Base-by-base conservation (phyloP, 1,140 invertebrate species). In the Drosophila baimaii region DNA sequence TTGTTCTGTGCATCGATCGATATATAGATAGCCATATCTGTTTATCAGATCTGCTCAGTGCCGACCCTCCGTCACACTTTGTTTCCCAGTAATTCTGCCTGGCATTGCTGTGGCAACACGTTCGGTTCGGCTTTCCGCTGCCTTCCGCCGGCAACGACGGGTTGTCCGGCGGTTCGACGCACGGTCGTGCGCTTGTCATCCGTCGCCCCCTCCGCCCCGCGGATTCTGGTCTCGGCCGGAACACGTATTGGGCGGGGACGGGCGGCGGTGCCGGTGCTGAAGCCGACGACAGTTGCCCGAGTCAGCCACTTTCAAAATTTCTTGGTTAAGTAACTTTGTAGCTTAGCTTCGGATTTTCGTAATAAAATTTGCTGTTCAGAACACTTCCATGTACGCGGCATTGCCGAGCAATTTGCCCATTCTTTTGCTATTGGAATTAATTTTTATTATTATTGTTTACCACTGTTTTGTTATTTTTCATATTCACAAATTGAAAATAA, bases 271-370 rank as follows among this genome's bases (percentile, higher is more conserved):
- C 74, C 80, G 51, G 65, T 86, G 88, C 73, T 75, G 90, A 91
- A 90, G 84, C 90, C 79, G 81, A 77, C 88, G 77, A 86, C 88
- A 84, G 82, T 90, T 90, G 88, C 81, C 90, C 90, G 80, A 80
- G 88, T 91, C 88, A 83, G 88, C 85, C 90, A 86, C 90, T 91
- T 89, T 91, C 90, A 91, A 91, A 91, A 91, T 91, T 91, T 91
- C 88, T 91, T 91, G 89, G 90, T 91, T 91, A 91, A 91, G 90
- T 91, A 91, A 91, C 91, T 91, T 91, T 80, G 90, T 91, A 91
- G 90, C 90, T 91, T 91, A 91, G 91, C 91, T 91, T 91, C 91
- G 91, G 91, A 91, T 91, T 91, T 91, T 89, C 82, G 82, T 91
- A 90, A 91, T 82, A 91, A 78, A 52, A 89, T 91, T 91, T 91